These are phyloP conservation scores for Acipenser ruthenus DNA, from an alignment of 2,797 vertebrate species.

Conservation along the genomic window DNA sequence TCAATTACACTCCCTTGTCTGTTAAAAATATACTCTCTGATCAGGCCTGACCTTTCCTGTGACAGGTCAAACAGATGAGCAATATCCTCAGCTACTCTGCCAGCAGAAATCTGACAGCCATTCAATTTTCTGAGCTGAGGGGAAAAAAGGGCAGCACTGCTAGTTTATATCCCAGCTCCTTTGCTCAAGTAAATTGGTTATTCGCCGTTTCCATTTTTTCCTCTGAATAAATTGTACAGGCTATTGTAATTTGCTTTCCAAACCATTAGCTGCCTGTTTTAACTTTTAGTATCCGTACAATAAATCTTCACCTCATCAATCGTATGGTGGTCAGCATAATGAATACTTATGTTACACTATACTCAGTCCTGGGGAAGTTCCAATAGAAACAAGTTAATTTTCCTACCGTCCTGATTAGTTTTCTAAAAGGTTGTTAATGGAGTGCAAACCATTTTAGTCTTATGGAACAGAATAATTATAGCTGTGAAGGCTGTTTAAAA, in stretches of 20 bases:
- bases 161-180: slow-evolving; percentile 22
- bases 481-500: no score
- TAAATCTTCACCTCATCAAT: slow-evolving; percentile 41
- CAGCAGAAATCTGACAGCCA: slow-evolving; percentile 32
- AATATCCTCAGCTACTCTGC: slow-evolving; percentile 21
- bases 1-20: slow-evolving; percentile 58
- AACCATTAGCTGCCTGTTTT: slow-evolving; percentile 52
- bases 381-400: no score
- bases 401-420: no score
- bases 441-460: no score
- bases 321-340: slow-evolving; percentile 21
- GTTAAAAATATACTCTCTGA: slow-evolving; percentile 51
- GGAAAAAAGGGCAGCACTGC: slow-evolving; percentile 18
- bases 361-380: slow-evolving; percentile 11
- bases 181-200: slow-evolving; percentile 14
- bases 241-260: slow-evolving; percentile 53
- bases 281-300: slow-evolving; percentile 48
- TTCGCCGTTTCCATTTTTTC: slow-evolving; percentile 10
- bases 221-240: slow-evolving; percentile 36
- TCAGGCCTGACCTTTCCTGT: slow-evolving; percentile 51
- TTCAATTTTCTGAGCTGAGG: slow-evolving; percentile 38
- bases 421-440: no score
- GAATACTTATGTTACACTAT: slow-evolving; percentile 9
- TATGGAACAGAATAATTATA: no score
- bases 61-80: slow-evolving; percentile 53